phyloP scores from a whole-genome alignment of 1,140 invertebrate genomes.

The Conus ventricosus region DNA sequence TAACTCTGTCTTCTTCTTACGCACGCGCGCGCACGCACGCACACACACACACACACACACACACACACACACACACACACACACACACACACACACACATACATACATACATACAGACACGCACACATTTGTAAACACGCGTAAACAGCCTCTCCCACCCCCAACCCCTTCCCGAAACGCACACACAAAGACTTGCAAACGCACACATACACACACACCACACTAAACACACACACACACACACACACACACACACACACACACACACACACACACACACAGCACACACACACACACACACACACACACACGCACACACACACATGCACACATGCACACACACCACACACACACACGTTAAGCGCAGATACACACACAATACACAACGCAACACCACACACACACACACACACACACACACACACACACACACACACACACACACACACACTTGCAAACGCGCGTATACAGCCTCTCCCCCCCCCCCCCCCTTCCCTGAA shows the following conservation, averaged over 20 bases:
- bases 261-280: neutral
- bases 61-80: neutral
- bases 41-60: neutral
- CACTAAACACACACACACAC: neutral
- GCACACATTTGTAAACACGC: too few relatives aligned
- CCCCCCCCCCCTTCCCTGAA: too few relatives aligned
- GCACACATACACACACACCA: too few relatives aligned
- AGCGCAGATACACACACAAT: too few relatives aligned
- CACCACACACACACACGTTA: too few relatives aligned
- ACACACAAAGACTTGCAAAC: neutral
- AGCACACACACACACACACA: neutral
- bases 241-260: neutral
- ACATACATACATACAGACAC: neutral
- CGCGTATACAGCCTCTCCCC: too few relatives aligned
- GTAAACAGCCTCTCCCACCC: too few relatives aligned
- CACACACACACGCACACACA: neutral
- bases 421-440: neutral
- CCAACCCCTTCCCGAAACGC: too few relatives aligned
- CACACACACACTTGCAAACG: neutral
- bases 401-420: neutral
- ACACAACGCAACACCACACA: too few relatives aligned
- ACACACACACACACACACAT: neutral
- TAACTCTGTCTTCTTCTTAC: neutral
- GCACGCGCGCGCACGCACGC: neutral
- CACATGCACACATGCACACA: neutral